phyloP scores from a whole-genome alignment of 2,113 vertebrate species.

The Rhinolophus sinicus region DNA sequence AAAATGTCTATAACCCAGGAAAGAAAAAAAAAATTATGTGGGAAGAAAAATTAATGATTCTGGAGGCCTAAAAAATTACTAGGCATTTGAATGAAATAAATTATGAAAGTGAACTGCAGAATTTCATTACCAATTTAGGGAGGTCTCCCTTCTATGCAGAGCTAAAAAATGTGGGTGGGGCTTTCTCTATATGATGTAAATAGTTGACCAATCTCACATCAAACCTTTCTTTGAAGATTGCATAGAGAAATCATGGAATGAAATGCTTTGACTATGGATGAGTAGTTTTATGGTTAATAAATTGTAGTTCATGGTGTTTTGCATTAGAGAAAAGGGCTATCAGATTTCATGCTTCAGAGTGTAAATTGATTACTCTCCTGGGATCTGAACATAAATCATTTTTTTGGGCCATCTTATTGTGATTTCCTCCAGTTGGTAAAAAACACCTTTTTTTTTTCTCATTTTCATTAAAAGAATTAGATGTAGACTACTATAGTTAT shows the following conservation, averaged over 20 bases:
- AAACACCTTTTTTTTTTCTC: neutral
- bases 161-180: neutral
- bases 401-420: conserved; percentile 22
- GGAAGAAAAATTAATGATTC: neutral
- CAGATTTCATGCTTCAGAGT: conserved; percentile 49
- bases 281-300: conserved; percentile 56
- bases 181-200: neutral
- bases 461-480: neutral
- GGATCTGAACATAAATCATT: conserved; percentile 50
- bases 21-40: neutral
- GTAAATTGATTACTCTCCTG: conserved; percentile 55
- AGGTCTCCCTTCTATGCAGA: neutral
- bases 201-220: conserved; percentile 19
- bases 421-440: conserved; percentile 33
- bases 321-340: conserved; percentile 52
- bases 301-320: conserved; percentile 60
- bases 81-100: neutral
- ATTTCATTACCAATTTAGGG: neutral
- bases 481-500: neutral
- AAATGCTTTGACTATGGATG: conserved; percentile 32
- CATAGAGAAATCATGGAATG: neutral
- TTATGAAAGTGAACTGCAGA: neutral
- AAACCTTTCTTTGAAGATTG: conserved; percentile 22
- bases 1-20: neutral
- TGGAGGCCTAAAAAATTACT: neutral